Evolutionary conservation across 2,113 vertebrate species (phyloP), one percentile per base, ranked within the genome.

Genomic region (Semnornis frantzii): DNA sequence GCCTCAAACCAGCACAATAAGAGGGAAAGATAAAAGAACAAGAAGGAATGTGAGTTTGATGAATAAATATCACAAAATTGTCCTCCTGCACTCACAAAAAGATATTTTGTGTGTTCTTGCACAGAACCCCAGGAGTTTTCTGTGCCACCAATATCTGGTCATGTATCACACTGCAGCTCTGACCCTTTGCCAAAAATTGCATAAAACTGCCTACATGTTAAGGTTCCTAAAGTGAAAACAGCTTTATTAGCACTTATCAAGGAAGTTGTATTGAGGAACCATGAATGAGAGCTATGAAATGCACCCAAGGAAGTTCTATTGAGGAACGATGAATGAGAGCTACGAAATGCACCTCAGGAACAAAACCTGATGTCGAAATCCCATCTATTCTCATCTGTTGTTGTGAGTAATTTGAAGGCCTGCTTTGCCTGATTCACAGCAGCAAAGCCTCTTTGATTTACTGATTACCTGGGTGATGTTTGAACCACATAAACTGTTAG

Each of bases 391-490:
- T 28, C 59, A 76, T 92, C 90, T 94, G 81, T 94, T 69, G 66
- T 24, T 72, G 24, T 37, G 77, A 89, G 70, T 71, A 85, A 92
- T 65, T 83, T 93, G 95, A 94, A 89, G 82, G 62, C 25, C 42
- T 71, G 76, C 44, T 91, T 78, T 81, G 48, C 58, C 82, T 66
- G 85, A 28, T 82, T 66, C n/a, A 65, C 30, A 33, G 24, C 10
- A 59, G 48, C 68, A 93, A 87, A 82, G 15, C 21, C 18, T 75
- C 58, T 87, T 87, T 89, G 91, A 90, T 93, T 93, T 95, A 82
- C 87, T 76, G 87, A 60, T 92, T 92, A 66, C 82, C 73, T 66
- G 58, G 59, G 31, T 78, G 76, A 88, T 86, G 54, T 91, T 84
- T 71, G 75, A 88, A 60, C n/a, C n/a, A 48, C 55, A 37, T 63